These are phyloP conservation scores for Zoanthus sociatus DNA, from an alignment of 92 coral and sea anemone species.

Conservation along the genomic window DNA sequence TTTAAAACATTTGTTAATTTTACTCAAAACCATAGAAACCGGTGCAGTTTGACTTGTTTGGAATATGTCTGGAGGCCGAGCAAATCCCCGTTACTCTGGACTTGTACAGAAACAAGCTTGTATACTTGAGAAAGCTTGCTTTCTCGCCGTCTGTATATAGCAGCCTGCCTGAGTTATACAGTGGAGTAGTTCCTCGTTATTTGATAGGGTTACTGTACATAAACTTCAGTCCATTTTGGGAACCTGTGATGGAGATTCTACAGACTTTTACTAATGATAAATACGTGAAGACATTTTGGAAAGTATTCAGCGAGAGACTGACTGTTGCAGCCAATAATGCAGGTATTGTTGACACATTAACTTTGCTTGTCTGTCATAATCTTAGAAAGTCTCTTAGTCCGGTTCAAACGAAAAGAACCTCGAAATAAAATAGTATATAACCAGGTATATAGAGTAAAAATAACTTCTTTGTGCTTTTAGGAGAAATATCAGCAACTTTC, in stretches of 20 bases:
- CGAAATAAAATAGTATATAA: too few relatives aligned
- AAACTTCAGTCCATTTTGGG: slow-evolving; percentile 94
- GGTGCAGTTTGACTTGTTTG: slow-evolving; percentile 59
- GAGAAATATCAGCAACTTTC: too few relatives aligned
- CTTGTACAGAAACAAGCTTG: slow-evolving; percentile 83
- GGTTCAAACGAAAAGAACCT: too few relatives aligned
- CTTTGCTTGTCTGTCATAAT: neutral
- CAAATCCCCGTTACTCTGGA: slow-evolving; percentile 75
- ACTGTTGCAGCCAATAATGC: slow-evolving; percentile 66
- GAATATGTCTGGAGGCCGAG: slow-evolving; percentile 83
- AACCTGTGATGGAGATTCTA: slow-evolving; percentile 79
- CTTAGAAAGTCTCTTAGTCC: neutral
- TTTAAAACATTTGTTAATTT: neutral
- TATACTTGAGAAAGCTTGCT: slow-evolving; percentile 80
- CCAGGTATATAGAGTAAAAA: too few relatives aligned
- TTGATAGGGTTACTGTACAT: slow-evolving; percentile 81
- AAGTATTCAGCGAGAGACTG: slow-evolving; percentile 72
- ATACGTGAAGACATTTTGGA: slow-evolving; percentile 82
- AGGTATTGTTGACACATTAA: slow-evolving; percentile 51
- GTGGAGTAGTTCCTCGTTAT: slow-evolving; percentile 71
- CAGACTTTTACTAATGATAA: slow-evolving; percentile 69
- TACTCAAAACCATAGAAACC: neutral
- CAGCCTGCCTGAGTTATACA: slow-evolving; percentile 63
- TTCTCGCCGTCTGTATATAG: slow-evolving; percentile 62
- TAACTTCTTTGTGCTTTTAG: too few relatives aligned